These are phyloP conservation scores for Phylloscopus collybita DNA, from an alignment of 2,797 vertebrate species.

Conservation along the genomic window DNA sequence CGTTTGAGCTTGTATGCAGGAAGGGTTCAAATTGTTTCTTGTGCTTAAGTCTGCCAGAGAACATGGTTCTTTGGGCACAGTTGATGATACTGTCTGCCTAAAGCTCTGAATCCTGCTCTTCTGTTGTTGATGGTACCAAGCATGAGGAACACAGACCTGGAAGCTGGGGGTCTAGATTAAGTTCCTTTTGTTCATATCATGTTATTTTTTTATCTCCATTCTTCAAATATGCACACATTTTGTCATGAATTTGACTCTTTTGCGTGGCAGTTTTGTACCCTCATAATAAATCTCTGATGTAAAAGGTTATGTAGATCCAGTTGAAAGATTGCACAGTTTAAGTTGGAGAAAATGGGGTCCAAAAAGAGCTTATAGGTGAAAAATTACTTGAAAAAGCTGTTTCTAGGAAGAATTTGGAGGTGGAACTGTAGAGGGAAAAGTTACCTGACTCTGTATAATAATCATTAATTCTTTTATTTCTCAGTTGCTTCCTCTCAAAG, in stretches of 20 bases:
- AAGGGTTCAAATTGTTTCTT: background rate
- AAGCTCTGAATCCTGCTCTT: background rate
- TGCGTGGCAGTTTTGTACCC: background rate
- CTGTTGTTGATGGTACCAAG: background rate
- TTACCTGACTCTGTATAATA: background rate
- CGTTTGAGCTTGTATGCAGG: background rate
- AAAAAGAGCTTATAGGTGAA: background rate
- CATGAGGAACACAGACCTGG: background rate
- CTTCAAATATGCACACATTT: background rate
- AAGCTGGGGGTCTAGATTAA: background rate
- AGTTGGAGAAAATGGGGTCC: background rate
- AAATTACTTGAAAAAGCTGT: background rate
- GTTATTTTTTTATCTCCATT: background rate
- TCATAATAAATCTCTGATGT: background rate
- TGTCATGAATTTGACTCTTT: background rate
- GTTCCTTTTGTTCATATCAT: background rate
- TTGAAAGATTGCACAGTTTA: background rate
- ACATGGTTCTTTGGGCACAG: background rate
- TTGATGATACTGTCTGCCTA: background rate
- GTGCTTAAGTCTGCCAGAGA: background rate
- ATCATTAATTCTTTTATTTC: background rate
- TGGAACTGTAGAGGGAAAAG: background rate
- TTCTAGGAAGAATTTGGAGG: background rate
- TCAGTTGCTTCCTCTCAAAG: background rate
- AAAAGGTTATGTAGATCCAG: background rate